phyloP scores from a whole-genome alignment of 1,140 invertebrate species.

The Solenopsis fugax region DNA sequence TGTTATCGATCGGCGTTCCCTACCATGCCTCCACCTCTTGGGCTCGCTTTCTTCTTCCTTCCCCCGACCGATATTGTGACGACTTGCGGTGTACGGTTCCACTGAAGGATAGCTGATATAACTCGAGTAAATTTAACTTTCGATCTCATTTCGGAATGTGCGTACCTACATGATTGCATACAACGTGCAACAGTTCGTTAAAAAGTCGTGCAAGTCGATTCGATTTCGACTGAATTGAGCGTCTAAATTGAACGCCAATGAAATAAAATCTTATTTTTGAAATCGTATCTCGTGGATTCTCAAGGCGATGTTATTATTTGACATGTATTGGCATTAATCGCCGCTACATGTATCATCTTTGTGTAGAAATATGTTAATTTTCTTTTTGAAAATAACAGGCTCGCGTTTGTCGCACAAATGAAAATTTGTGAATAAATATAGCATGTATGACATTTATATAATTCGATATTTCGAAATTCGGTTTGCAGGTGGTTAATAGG shows the following conservation, averaged over 20 bases:
- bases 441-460: neutral
- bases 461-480: neutral
- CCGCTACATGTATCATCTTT: neutral
- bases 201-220: constrained; percentile 69
- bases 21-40: constrained; percentile 22
- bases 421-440: neutral
- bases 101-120: constrained; percentile 72
- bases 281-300: neutral
- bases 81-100: constrained; percentile 67
- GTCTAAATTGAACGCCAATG: neutral
- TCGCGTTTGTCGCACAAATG: neutral
- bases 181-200: constrained; percentile 53
- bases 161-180: constrained; percentile 56
- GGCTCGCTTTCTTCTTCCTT: constrained; percentile 31
- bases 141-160: constrained; percentile 73
- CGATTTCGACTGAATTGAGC: constrained; percentile 42
- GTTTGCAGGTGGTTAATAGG: neutral
- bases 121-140: constrained; percentile 77
- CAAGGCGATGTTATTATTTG: too few relatives aligned
- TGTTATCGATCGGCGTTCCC: constrained; percentile 81
- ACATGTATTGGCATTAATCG: neutral
- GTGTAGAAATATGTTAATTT: too few relatives aligned
- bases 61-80: constrained; percentile 73
- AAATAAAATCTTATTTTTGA: constrained; percentile 15
- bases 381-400: neutral